These are phyloP conservation scores for Pecten maximus DNA, from an alignment of 2,888 invertebrate species.

Conservation along the genomic window DNA sequence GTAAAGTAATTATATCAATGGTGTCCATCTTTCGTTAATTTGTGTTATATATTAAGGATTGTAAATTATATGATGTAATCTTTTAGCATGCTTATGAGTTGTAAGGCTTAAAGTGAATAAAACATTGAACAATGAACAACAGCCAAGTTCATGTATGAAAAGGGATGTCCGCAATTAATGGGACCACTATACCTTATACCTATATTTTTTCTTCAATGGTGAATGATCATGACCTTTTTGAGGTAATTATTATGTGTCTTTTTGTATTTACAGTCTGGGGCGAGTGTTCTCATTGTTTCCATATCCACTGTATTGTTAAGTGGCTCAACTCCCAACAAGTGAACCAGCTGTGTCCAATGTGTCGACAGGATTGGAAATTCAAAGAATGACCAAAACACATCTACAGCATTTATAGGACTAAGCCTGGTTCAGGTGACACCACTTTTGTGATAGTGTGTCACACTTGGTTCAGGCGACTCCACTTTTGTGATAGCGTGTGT, in stretches of 20 bases:
- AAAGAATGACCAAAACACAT: conserved; percentile 85
- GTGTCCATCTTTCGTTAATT: no score
- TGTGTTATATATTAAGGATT: no score
- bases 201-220: no score
- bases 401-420: neutral
- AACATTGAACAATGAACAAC: no score
- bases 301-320: conserved; percentile 99
- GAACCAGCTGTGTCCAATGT: conserved; percentile 89
- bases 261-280: conserved; percentile 91
- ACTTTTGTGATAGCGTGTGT: neutral
- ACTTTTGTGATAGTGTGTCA: neutral
- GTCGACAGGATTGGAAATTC: conserved; percentile 99
- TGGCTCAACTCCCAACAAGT: conserved; percentile 93
- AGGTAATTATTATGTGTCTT: conserved; percentile 26
- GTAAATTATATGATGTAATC: no score
- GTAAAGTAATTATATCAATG: no score
- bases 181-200: no score
- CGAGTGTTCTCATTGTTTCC: conserved; percentile 99
- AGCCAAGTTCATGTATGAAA: no score
- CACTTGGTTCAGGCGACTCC: neutral
- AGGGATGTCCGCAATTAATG: no score
- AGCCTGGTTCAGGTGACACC: neutral
- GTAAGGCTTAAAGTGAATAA: no score
- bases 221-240: no score
- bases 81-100: no score